Conservation (phyloP, 2,888 invertebrate species). For the Agrochola litura region DNA sequence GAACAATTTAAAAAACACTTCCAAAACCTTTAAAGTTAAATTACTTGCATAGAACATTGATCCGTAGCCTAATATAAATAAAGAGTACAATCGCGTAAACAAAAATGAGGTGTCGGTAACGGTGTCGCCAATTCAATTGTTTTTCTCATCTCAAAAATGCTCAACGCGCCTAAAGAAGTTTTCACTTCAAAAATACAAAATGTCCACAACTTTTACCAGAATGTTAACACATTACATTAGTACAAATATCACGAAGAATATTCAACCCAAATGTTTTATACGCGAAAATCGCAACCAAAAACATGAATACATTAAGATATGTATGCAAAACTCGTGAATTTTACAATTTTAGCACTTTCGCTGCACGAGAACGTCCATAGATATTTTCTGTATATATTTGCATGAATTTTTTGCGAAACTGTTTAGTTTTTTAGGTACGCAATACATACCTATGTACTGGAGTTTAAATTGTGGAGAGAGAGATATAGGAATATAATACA, state of each 20-base stretch:
- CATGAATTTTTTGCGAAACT: constrained; percentile 16
- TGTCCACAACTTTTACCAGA: not conserved
- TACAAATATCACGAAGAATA: constrained; percentile 19
- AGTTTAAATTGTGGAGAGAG: constrained; percentile 6
- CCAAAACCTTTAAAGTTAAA: too few species aligned
- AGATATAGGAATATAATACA: not conserved
- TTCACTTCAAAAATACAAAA: not conserved
- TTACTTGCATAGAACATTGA: too few species aligned
- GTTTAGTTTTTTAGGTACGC: constrained; percentile 19
- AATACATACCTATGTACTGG: not conserved
- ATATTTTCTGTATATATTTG: constrained; percentile 50
- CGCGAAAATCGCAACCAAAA: constrained; percentile 32
- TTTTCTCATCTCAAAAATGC: too few species aligned
- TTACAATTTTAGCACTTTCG: constrained; percentile 50
- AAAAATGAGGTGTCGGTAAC: too few species aligned
- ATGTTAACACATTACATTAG: constrained; percentile 1
- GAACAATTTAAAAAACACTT: too few species aligned
- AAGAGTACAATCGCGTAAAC: too few species aligned
- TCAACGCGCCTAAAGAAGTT: too few species aligned
- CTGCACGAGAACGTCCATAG: constrained; percentile 13
- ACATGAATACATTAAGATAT: constrained; percentile 58
- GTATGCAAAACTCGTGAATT: constrained; percentile 53
- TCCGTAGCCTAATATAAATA: too few species aligned
- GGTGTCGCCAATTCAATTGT: too few species aligned
- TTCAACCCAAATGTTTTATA: constrained; percentile 24